Evolutionary conservation across 1,140 invertebrate species (phyloP), one percentile per base, ranked within the genome.

Genomic region (Monomorium pharaonis): DNA sequence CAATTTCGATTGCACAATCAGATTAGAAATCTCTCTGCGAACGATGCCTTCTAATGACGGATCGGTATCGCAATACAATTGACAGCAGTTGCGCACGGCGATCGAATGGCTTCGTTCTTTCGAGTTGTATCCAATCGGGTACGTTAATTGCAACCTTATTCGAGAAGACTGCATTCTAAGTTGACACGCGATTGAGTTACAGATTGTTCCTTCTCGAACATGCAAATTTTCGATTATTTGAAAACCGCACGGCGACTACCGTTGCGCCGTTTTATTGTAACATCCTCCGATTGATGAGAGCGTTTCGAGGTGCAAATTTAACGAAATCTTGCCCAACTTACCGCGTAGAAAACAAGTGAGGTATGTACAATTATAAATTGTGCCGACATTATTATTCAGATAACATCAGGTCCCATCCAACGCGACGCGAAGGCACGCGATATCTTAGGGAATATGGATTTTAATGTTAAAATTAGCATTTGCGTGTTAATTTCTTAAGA

Each of bases 201-300:
- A 16, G 37, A 33, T 58, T 58, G 37, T 21, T 58, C 21, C 42
- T 47, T 37, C 67, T 14, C 33, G 67, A 72, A 72, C 67, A 83
- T 51, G 67, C 67, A 67, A 72, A 83, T 58, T 72, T 83, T 83
- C 67, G 67, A 83, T 83, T 83, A 74, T 18, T 12, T 4, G 49
- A 18, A 83, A 58, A 83, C 51, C 78, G 18, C 67, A n/a, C 42
- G 14, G 14, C 3, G 30, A 10, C 12, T 21, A 10, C 7, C 14
- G 24, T 21, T 70, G 51, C 78, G 14, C 4, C 47, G 18, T 81
- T 81, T 74, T 83, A 83, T 72, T 58, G 51, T n/a, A 81, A 72
- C 27, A 30, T 18, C 14, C 14, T 37, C 14, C 16, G 21, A 24
- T 72, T 83, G 51, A 83, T 60, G 67, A 83, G 37, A 83, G 12